These are phyloP conservation scores for Tenthredo mesomela DNA, from an alignment of 2,888 invertebrate genomes.

Conservation along the genomic window DNA sequence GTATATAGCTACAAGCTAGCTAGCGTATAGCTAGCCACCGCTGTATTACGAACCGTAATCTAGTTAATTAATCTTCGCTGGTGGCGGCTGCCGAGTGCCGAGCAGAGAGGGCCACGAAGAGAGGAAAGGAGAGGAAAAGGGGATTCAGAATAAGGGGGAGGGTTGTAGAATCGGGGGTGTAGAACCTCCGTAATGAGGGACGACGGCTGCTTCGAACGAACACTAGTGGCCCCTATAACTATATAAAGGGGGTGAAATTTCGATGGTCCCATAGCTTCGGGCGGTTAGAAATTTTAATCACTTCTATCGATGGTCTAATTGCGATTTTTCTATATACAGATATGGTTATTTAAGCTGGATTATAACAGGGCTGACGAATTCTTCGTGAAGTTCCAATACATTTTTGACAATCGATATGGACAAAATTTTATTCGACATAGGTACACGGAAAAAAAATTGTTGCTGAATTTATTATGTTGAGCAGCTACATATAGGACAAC, in stretches of 20 bases:
- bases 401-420: neutral
- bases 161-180: conserved; percentile 26
- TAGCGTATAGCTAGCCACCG: conserved; percentile 43
- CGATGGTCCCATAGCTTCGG: conserved; percentile 34
- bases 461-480: too few species aligned
- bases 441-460: too few species aligned
- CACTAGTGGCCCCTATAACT: neutral
- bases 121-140: conserved; percentile 16
- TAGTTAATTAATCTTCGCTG: conserved; percentile 76
- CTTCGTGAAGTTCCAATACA: neutral
- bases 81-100: conserved; percentile 63
- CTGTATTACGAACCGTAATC: conserved; percentile 68
- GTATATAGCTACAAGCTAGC: conserved; percentile 24
- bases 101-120: conserved; percentile 46
- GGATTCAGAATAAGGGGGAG: conserved; percentile 5
- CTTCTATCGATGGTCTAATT: conserved; percentile 24
- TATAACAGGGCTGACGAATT: neutral
- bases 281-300: conserved; percentile 38
- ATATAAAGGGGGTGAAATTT: conserved; percentile 24
- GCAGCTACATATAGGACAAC: too few species aligned
- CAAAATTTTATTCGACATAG: neutral
- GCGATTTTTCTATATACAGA: neutral
- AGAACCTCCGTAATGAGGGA: conserved; percentile 43
- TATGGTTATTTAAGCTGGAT: neutral
- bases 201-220: conserved; percentile 32